Base-by-base conservation (phyloP, 2,888 invertebrate genomes). In the Platycheirus rosarum region DNA sequence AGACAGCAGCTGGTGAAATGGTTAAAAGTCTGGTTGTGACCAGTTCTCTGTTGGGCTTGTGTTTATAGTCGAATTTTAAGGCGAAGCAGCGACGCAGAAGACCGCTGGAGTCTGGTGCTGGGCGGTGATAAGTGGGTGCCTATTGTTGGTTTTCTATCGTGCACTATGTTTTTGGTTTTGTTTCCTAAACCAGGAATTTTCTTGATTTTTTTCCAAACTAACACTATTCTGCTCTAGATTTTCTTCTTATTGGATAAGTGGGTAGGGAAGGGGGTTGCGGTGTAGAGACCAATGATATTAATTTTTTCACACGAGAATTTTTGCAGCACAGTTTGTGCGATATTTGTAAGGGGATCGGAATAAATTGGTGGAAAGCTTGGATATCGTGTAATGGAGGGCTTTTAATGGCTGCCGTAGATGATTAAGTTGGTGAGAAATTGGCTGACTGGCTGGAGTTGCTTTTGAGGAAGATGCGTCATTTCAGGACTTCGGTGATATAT, bases 51-150 rank as follows among this genome's bases (percentile, higher is more conserved):
- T 26, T 29, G 26, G 55, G 37, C 23, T 66, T 53, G 44, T 57
- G 76, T 55, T 44, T 75, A 60, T 48, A 18, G 55, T 35, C 5
- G 20, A 8, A 26, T 57, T 37, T 32, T 49, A 46, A 46, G 26
- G 23, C 57, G 49, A 32, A 62, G 55, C 77, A 71, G 63, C 42
- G 14, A n/a, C n/a, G n/a, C n/a, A 37, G 40, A 40, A 32, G 13
- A 57, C 23, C 42, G 44, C 44, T 42, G 68, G 71, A 68, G 55
- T 55, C 71, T 82, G 76, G 77, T 82, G n/a, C 77, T 62, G 44
- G 60, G 55, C 77, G 71, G 77, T 77, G 82, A 82, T 82, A 82
- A 82, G 77, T 82, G 71, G 77, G 20, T 77, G 63, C 66, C 68
- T 37, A 82, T 82, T 82, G 82, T 82, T 82, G 82, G 77, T 77